These are phyloP conservation scores for Myiozetetes cayanensis DNA, from an alignment of 2,113 vertebrate species.

Conservation along the genomic window DNA sequence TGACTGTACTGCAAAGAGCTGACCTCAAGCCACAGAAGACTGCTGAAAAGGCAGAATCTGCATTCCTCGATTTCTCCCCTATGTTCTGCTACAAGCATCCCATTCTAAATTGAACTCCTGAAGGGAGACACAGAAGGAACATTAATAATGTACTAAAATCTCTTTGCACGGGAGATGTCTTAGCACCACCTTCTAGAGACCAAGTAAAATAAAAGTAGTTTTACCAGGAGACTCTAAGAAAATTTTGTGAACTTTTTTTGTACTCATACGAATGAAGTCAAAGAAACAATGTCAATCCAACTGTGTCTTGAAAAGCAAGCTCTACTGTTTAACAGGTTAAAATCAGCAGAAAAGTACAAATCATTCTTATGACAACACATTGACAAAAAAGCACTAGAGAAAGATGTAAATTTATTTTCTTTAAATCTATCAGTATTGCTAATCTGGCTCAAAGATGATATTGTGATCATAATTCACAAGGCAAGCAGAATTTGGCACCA, in stretches of 20 bases:
- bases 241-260: neutral
- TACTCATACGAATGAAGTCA: neutral
- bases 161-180: neutral
- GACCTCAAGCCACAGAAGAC: neutral
- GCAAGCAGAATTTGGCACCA: neutral
- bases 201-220: neutral
- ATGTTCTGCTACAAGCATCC: neutral
- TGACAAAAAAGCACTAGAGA: neutral
- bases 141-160: neutral
- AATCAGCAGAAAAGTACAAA: neutral
- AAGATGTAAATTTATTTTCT: neutral
- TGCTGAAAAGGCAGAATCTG: neutral
- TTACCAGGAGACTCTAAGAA: neutral
- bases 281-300: neutral
- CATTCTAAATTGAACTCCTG: neutral
- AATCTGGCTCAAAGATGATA: neutral
- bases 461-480: neutral
- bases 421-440: neutral
- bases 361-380: neutral
- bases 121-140: neutral
- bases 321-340: neutral
- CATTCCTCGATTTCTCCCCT: neutral
- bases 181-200: neutral
- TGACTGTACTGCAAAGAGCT: neutral
- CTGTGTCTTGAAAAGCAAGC: neutral